Percentiles rank a stretch among this genome's conserved stretches.
phyloP scores from a whole-genome alignment of 2,888 invertebrate genomes.

The Ophonus ardosiacus region DNA sequence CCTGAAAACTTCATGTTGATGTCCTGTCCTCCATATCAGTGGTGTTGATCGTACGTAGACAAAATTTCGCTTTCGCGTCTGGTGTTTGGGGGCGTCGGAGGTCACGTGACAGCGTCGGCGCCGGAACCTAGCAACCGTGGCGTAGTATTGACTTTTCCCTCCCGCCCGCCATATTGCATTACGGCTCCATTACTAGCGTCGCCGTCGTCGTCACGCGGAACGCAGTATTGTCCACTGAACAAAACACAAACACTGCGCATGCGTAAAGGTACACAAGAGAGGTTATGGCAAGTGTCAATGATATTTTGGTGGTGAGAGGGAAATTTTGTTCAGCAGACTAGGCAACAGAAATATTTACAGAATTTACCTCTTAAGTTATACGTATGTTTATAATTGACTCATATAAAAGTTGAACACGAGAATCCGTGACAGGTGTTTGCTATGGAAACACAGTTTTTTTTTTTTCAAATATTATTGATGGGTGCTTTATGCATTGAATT shows the following conservation, averaged over 20 bases:
- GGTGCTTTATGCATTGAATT: too few species aligned
- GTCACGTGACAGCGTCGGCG: conserved; percentile 44
- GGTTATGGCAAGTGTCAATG: not conserved
- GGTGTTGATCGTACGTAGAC: not conserved
- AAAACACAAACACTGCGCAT: conserved; percentile 26
- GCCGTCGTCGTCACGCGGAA: conserved; percentile 26
- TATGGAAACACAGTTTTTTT: too few species aligned
- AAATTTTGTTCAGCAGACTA: not conserved
- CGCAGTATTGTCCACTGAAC: conserved; percentile 37
- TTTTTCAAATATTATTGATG: too few species aligned
- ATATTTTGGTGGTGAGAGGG: not conserved
- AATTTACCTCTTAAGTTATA: too few species aligned
- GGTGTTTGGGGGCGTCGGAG: conserved; percentile 39
- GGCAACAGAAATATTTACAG: not conserved
- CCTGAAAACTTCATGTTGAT: too few species aligned
- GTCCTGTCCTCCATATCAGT: not conserved
- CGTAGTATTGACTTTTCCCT: conserved; percentile 61
- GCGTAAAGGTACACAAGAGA: not conserved
- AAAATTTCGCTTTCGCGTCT: not conserved
- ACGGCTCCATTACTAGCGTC: conserved; percentile 44
- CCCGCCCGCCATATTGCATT: conserved; percentile 37
- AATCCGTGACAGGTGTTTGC: too few species aligned
- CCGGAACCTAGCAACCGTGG: conserved; percentile 60
- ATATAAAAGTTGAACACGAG: too few species aligned
- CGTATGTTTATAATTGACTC: too few species aligned